Percentiles rank a stretch among this genome's conserved stretches.
Evolutionary conservation across 2,888 invertebrate species (phyloP).

Genomic region (Acrobasis suavella): DNA sequence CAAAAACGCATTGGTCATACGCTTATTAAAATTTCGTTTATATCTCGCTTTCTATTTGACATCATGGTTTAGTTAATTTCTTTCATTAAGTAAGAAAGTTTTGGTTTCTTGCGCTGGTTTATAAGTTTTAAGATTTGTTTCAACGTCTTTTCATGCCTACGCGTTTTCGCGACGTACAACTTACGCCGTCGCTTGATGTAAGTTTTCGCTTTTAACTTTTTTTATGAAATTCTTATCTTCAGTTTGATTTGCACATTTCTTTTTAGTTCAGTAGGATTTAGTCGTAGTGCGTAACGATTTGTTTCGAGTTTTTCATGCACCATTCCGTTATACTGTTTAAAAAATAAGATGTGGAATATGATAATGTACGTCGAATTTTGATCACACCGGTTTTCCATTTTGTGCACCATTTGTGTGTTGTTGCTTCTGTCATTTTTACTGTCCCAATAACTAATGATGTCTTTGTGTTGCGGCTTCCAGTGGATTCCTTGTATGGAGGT

Average conservation of each 20-base stretch:
- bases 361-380: slow-evolving; percentile 32
- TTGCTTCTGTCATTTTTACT: slow-evolving; percentile 37
- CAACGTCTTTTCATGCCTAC: slow-evolving; percentile 75
- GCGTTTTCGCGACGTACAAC: slow-evolving; percentile 67
- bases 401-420: slow-evolving; percentile 55
- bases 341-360: slow-evolving; percentile 28
- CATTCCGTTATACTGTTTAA: slow-evolving; percentile 61
- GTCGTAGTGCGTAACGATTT: slow-evolving; percentile 63
- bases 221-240: slow-evolving; percentile 48
- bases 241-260: slow-evolving; percentile 68
- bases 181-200: slow-evolving; percentile 76
- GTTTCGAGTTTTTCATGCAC: slow-evolving; percentile 69
- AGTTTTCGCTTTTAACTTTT: slow-evolving; percentile 64
- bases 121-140: slow-evolving; percentile 72
- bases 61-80: slow-evolving; percentile 57
- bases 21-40: slow-evolving; percentile 57
- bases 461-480: slow-evolving; percentile 78
- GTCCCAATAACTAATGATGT: slow-evolving; percentile 60
- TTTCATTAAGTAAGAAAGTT: slow-evolving; percentile 52
- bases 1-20: slow-evolving; percentile 46
- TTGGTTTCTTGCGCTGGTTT: slow-evolving; percentile 63
- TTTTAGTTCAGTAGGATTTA: slow-evolving; percentile 55
- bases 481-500: slow-evolving; percentile 89
- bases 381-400: slow-evolving; percentile 44
- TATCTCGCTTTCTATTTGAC: slow-evolving; percentile 53